phyloP scores from a whole-genome alignment of 2,113 vertebrate species.

The Nicator chloris region DNA sequence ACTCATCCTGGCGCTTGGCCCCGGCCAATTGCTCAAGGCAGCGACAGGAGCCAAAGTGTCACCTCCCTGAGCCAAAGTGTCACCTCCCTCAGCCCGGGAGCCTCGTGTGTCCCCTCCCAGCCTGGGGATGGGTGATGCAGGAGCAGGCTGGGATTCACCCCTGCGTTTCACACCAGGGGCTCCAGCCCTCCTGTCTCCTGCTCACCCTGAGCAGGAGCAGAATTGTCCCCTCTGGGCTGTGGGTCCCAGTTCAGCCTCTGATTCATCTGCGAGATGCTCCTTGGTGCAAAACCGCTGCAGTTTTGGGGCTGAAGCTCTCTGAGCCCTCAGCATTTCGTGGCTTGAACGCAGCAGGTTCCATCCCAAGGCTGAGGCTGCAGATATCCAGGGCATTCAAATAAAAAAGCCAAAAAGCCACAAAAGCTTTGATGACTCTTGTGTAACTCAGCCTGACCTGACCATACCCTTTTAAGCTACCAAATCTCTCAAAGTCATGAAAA shows the following conservation, averaged over 20 bases:
- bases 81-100: neutral
- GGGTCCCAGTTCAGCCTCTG: accelerated
- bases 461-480: neutral
- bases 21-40: constrained; percentile 10
- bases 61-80: constrained; percentile 22
- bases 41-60: constrained; percentile 18
- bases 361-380: neutral
- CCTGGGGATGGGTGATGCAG: neutral
- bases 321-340: neutral
- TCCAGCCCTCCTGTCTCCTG: accelerated
- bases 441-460: neutral
- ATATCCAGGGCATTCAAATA: neutral
- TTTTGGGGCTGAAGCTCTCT: neutral
- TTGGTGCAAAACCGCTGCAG: accelerated
- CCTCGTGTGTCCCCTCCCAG: neutral
- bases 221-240: accelerated
- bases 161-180: accelerated
- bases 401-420: neutral
- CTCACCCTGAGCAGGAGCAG: neutral
- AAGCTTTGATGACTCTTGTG: neutral
- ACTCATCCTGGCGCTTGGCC: constrained; percentile 20
- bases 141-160: neutral
- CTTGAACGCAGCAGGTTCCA: accelerated
- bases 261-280: accelerated
- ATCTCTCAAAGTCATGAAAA: neutral